Evolutionary conservation across 2,888 invertebrate genomes (phyloP), one percentile per base, ranked within the genome.

Genomic region (Leucophenga maculata): DNA sequence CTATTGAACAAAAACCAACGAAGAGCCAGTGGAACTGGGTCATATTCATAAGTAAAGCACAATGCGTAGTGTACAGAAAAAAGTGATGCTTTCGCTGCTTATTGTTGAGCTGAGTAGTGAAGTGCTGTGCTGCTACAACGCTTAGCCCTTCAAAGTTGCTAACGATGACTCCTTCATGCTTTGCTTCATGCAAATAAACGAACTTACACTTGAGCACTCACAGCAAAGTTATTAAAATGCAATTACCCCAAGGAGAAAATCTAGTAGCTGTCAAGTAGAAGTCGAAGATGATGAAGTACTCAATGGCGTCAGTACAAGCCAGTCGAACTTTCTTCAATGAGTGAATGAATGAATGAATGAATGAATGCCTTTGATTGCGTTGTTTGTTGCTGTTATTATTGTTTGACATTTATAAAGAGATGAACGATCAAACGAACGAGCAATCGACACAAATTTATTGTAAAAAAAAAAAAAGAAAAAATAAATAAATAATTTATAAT

Each of bases 1-100:
- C n/a, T 26, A 26, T 26, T 39, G 39, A 39, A n/a, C n/a, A n/a
- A n/a, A 59, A 59, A n/a, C n/a, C 59, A 59, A 14, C 59, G 52
- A 52, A 20, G 3, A 16, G 32, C 59, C n/a, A 59, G 70, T 76
- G 68, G 67, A 83, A 79, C 74, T 82, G 78, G 82, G 83, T 82
- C 82, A 80, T 76, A 82, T 80, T 78, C 76, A 75, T 80, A 82
- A 80, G 83, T 82, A 82, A 82, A 78, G 76, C 83, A 75, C 78
- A 65, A 52, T 48, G 73, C 69, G 72, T 50, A 22, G 26, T 16
- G 20, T 16, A 26, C 39, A 64, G 22, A n/a, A 32, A 20, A 20
- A 54, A 68, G 44, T 68, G 64, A 54, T 26, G 62, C 55, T n/a
- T 39, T 44, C 32, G 44, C 50, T 16, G 18, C 3, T 11, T 6